These are phyloP conservation scores for Chydorus sphaericus DNA, from an alignment of 2,888 invertebrate genomes.

Conservation along the genomic window DNA sequence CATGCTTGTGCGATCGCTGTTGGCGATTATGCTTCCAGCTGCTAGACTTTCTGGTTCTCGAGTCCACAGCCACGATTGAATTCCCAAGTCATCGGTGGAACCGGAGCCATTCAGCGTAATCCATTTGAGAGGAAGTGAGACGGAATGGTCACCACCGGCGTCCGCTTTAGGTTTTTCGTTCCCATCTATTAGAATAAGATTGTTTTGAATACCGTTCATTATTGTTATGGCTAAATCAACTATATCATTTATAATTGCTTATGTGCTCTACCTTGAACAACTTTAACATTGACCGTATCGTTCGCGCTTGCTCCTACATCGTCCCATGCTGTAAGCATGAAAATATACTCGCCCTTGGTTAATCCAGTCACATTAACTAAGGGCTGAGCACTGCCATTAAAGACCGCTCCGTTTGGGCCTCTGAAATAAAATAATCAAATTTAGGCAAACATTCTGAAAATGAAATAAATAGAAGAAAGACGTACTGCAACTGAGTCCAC, in stretches of 20 bases:
- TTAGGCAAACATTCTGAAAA: slow-evolving; percentile 10
- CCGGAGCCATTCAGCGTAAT: slow-evolving; percentile 67
- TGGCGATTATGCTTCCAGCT: slow-evolving; percentile 62
- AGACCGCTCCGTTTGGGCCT: slow-evolving; percentile 37
- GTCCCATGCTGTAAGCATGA: slow-evolving; percentile 66
- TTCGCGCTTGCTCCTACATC: slow-evolving; percentile 67
- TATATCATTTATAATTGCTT: background rate
- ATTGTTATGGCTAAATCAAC: background rate
- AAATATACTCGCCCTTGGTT: slow-evolving; percentile 69
- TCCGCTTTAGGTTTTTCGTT: slow-evolving; percentile 79
- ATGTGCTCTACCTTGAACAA: slow-evolving; percentile 60
- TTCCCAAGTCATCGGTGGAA: slow-evolving; percentile 74
- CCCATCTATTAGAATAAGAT: slow-evolving; percentile 43
- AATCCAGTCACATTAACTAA: slow-evolving; percentile 61
- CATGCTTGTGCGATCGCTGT: slow-evolving; percentile 59
- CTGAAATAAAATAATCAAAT: slow-evolving; percentile 24
- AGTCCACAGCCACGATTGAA: slow-evolving; percentile 70
- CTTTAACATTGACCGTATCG: slow-evolving; percentile 55
- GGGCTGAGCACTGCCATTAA: slow-evolving; percentile 41
- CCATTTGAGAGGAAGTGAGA: slow-evolving; percentile 57
- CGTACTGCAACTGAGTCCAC: slow-evolving; percentile 61
- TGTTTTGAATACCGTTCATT: slow-evolving; percentile 17
- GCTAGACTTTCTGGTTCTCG: slow-evolving; percentile 57
- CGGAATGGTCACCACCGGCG: slow-evolving; percentile 68
- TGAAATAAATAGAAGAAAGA: slow-evolving; percentile 2